Conservation (phyloP, 1,140 invertebrate genomes). For the Chymomyza costata region DNA sequence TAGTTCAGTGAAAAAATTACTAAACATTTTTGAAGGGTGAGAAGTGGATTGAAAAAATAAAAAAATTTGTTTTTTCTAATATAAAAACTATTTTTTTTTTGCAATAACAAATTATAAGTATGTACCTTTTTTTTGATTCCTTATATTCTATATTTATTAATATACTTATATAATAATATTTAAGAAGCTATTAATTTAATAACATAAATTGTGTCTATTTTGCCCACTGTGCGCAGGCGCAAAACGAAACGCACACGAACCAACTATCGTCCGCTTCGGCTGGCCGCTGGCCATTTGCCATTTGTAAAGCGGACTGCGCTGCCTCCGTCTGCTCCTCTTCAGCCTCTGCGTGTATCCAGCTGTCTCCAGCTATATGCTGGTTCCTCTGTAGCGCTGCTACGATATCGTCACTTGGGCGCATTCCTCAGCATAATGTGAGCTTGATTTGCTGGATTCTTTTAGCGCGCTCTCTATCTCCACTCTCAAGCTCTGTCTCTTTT, state of each 20-base stretch:
- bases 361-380: background rate
- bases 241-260: slow-evolving; percentile 1
- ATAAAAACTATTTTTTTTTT: too few species aligned
- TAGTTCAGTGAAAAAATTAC: too few species aligned
- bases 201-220: too few species aligned
- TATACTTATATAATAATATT: too few species aligned
- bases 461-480: slow-evolving; percentile 13
- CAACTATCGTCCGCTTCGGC: slow-evolving; percentile 1
- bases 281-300: slow-evolving; percentile 41
- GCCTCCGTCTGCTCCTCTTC: slow-evolving; percentile 20
- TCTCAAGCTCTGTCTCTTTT: slow-evolving; percentile 7
- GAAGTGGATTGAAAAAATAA: too few species aligned
- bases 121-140: too few species aligned
- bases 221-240: too few species aligned
- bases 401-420: slow-evolving; percentile 74
- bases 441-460: slow-evolving; percentile 74
- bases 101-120: too few species aligned
- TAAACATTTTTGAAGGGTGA: too few species aligned
- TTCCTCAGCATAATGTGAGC: slow-evolving; percentile 73
- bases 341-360: slow-evolving; percentile 15
- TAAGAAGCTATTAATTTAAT: too few species aligned
- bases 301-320: slow-evolving; percentile 43
- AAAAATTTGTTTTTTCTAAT: too few species aligned
- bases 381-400: slow-evolving; percentile 1
- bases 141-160: too few species aligned